phyloP scores from a whole-genome alignment of 2,113 vertebrate species.

The Tricholaema leucomelas region DNA sequence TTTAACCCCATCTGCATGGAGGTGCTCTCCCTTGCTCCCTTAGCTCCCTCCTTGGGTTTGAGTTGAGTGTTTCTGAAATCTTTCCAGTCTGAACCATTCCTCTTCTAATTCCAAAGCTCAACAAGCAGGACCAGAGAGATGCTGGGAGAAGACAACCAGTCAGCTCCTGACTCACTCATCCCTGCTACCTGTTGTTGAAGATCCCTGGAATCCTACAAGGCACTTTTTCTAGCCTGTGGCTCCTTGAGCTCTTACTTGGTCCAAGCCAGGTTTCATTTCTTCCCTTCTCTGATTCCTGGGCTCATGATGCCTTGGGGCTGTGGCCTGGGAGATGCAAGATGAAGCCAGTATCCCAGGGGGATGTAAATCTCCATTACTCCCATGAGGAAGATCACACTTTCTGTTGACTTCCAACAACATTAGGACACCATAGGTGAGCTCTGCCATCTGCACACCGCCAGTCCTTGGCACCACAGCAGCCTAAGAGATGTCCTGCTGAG shows the following conservation, averaged over 20 bases:
- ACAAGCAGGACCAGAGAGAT: background rate
- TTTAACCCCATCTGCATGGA: background rate
- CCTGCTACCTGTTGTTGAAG: background rate
- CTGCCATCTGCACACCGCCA: background rate
- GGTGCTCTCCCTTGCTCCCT: background rate
- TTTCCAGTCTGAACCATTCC: background rate
- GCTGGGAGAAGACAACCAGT: background rate
- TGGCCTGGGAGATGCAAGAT: background rate
- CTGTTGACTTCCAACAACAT: background rate
- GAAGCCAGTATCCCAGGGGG: background rate
- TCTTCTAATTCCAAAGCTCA: background rate
- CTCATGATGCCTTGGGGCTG: background rate
- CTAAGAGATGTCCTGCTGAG: background rate
- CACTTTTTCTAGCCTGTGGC: background rate
- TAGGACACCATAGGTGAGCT: background rate
- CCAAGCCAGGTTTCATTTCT: background rate
- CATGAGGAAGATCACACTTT: background rate
- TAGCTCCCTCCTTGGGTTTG: background rate
- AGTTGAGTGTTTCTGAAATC: background rate
- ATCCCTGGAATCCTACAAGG: background rate
- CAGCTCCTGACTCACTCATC: background rate
- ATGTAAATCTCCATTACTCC: background rate
- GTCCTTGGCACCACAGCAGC: background rate
- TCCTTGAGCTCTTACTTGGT: background rate
- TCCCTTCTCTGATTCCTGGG: background rate